Evolutionary conservation across 1,140 invertebrate genomes (phyloP).

Genomic region (Aporrectodea caliginosa): DNA sequence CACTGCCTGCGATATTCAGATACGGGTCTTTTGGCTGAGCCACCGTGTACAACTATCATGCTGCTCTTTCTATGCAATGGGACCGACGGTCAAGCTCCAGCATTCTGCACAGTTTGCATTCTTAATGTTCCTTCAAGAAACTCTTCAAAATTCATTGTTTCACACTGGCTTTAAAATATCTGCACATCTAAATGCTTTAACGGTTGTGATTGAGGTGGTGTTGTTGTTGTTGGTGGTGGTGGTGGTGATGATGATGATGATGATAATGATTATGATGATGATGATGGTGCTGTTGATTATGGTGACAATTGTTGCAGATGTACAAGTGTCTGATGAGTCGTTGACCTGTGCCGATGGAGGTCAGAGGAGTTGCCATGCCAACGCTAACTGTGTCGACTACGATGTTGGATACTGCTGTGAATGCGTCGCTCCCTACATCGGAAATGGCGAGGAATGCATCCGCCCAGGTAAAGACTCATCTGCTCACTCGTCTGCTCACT

Average conservation of each 20-base stretch:
- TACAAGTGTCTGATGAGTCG: constrained; percentile 40
- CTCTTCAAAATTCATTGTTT: no score
- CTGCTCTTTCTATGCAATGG: no score
- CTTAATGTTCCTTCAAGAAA: no score
- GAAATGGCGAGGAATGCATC: constrained; percentile 85
- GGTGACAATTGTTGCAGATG: not conserved
- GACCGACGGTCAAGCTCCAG: no score
- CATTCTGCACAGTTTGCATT: no score
- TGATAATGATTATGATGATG: constrained; percentile 41
- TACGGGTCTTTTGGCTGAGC: no score
- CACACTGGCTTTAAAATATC: no score
- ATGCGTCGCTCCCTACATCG: constrained; percentile 75
- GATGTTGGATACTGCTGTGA: constrained; percentile 80
- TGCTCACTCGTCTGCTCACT: not conserved
- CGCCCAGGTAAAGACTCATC: constrained; percentile 65
- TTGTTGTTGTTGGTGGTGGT: no score
- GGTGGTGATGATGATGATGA: constrained; percentile 23
- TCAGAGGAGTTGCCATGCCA: constrained; percentile 70
- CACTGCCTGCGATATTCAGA: no score
- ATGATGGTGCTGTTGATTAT: not conserved
- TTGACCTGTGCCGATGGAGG: constrained; percentile 59
- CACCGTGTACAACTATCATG: no score
- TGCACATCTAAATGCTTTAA: no score
- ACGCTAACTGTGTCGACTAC: constrained; percentile 77
- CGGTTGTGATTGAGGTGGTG: no score